Evolutionary conservation across 2,113 vertebrate genomes (phyloP).

Genomic region (Rhinopomastus cyanomelas): DNA sequence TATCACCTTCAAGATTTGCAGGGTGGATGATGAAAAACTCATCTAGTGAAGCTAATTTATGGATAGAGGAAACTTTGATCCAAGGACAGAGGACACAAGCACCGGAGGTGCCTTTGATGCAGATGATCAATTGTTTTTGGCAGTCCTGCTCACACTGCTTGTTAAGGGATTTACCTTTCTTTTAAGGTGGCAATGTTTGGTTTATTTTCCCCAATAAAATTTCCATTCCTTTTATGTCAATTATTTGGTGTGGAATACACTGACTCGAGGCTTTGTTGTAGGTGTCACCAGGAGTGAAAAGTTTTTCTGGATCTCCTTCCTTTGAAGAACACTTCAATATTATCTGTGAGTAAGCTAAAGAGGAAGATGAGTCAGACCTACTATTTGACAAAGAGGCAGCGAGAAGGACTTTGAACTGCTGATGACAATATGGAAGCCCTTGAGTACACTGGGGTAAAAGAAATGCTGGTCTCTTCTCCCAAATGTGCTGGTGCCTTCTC

Average conservation of each 20-base stretch:
- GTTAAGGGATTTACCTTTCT: slow-evolving; percentile 16
- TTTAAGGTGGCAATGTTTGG: neutral
- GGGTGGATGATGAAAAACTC: neutral
- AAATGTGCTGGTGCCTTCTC: too few relatives aligned
- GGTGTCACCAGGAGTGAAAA: neutral
- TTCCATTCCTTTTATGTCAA: neutral
- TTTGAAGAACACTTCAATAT: neutral
- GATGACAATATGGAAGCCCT: neutral
- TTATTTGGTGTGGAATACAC: neutral
- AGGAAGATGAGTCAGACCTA: slow-evolving; percentile 28
- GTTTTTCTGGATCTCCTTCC: neutral
- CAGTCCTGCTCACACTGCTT: neutral
- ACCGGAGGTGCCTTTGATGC: neutral
- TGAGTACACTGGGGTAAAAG: neutral
- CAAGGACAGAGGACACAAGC: neutral
- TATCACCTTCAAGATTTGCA: neutral
- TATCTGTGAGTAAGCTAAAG: slow-evolving; percentile 24
- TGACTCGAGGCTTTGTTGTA: neutral
- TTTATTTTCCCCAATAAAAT: neutral
- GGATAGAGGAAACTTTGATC: neutral
- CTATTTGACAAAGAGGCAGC: neutral
- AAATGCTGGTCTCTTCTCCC: too few relatives aligned
- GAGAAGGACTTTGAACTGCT: neutral
- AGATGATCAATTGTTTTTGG: neutral
- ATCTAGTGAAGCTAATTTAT: neutral